These are phyloP conservation scores for Rhinolophus sinicus DNA, from an alignment of 2,113 vertebrate genomes.

Conservation along the genomic window DNA sequence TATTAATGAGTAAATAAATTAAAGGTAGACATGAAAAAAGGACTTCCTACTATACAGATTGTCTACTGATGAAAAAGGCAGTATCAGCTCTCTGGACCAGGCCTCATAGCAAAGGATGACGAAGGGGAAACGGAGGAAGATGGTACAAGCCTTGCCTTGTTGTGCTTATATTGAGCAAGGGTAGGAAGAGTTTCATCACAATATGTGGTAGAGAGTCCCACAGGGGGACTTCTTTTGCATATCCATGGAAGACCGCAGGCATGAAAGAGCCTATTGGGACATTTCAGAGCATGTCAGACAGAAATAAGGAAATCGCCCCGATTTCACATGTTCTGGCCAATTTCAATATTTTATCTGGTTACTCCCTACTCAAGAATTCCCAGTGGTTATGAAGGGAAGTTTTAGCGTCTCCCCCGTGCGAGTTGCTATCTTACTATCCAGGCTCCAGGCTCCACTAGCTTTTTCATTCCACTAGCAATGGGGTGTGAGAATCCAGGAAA, in stretches of 20 bases:
- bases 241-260: background rate
- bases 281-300: background rate
- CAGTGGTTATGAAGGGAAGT: background rate
- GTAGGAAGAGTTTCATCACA: too few relatives aligned
- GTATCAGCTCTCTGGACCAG: background rate
- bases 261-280: background rate
- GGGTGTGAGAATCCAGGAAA: background rate
- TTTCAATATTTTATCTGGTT: background rate
- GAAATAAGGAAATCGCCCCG: background rate
- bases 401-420: rapidly evolving
- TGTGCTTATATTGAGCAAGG: background rate
- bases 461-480: background rate
- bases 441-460: background rate
- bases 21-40: background rate
- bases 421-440: background rate
- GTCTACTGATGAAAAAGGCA: background rate
- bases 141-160: background rate
- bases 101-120: background rate
- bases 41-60: background rate
- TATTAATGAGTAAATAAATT: background rate
- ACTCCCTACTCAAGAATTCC: background rate
- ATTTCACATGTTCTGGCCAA: background rate
- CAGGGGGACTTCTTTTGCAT: background rate
- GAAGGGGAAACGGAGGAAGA: background rate
- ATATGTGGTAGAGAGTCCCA: background rate